Conservation (phyloP, 2,888 invertebrate species). For the Tyria jacobaeae region DNA sequence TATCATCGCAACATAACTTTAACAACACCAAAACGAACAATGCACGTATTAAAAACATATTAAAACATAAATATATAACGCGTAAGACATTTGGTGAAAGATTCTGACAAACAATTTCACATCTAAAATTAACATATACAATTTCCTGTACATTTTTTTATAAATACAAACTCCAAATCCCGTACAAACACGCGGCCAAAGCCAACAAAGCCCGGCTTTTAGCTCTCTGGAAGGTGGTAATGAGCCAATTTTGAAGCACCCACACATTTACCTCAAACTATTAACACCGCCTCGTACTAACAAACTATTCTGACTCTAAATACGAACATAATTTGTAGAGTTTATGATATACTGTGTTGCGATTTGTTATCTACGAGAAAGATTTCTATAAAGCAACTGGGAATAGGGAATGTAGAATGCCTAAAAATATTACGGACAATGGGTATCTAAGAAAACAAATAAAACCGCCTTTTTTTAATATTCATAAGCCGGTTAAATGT, state of each 20-base stretch:
- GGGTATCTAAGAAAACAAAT: constrained; percentile 14
- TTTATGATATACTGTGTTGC: constrained; percentile 40
- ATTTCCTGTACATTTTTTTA: constrained; percentile 46
- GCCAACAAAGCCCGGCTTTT: constrained; percentile 63
- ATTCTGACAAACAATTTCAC: constrained; percentile 36
- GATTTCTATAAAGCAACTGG: constrained; percentile 22
- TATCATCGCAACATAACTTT: constrained; percentile 44
- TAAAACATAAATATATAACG: no score
- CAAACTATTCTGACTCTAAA: constrained; percentile 47
- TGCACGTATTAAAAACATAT: constrained; percentile 11
- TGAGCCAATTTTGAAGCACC: constrained; percentile 62
- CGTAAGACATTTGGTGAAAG: constrained; percentile 40
- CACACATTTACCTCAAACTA: constrained; percentile 55
- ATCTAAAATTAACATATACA: constrained; percentile 38
- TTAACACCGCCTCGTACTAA: constrained; percentile 59
- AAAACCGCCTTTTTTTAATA: constrained; percentile 32
- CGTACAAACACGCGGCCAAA: constrained; percentile 54
- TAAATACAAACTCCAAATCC: constrained; percentile 54
- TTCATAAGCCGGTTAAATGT: constrained; percentile 29
- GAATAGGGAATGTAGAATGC: constrained; percentile 19
- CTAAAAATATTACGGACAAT: constrained; percentile 25
- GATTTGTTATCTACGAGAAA: constrained; percentile 31
- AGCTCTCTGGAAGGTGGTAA: constrained; percentile 64
- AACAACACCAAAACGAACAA: constrained; percentile 36
- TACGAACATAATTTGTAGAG: constrained; percentile 40